A percentile compares a stretch with the other conserved stretches of the same genome.
These are phyloP conservation scores for Paralichthys olivaceus DNA, from an alignment of 2,113 vertebrate species.

Conservation along the genomic window DNA sequence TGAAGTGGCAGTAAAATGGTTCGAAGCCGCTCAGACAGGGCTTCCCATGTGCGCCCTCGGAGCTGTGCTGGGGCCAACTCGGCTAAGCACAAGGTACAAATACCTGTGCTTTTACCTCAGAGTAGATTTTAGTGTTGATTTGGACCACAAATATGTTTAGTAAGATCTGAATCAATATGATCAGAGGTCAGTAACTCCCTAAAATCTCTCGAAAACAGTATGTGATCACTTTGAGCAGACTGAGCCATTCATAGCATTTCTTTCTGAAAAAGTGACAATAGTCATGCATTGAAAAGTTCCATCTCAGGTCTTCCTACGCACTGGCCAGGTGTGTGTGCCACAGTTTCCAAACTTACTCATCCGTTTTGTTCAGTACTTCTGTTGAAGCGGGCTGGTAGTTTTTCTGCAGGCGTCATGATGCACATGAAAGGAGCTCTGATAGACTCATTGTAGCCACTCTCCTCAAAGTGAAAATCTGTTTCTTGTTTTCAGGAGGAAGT, in stretches of 20 bases:
- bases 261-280: no score
- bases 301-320: background rate
- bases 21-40: constrained; percentile 92
- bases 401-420: background rate
- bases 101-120: background rate
- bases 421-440: background rate
- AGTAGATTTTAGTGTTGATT: background rate
- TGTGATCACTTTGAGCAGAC: background rate
- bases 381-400: background rate
- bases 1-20: constrained; percentile 95
- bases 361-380: background rate
- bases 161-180: no score
- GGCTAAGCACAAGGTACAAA: constrained; percentile 86
- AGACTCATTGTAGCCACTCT: background rate
- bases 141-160: background rate
- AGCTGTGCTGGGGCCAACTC: constrained; percentile 88
- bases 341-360: background rate
- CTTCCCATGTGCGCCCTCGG: constrained; percentile 97
- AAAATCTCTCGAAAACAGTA: no score
- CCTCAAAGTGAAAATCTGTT: background rate
- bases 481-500: no score
- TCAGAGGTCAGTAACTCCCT: no score
- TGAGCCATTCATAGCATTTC: background rate
- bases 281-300: background rate
- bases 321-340: background rate